Base-by-base conservation (phyloP, 2,113 vertebrate genomes). In the Brachyhypopomus occidentalis region DNA sequence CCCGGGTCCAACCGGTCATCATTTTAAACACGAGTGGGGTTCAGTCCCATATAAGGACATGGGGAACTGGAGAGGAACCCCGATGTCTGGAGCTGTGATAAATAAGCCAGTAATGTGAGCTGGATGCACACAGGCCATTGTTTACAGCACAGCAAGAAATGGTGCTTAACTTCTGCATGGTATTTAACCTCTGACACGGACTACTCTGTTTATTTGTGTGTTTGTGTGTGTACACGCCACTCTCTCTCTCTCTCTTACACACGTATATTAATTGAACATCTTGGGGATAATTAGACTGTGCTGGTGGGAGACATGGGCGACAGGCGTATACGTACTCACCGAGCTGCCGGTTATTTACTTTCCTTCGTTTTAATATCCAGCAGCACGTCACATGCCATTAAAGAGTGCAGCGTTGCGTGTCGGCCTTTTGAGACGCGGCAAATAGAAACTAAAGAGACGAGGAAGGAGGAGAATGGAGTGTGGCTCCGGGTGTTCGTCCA, bases 271-370 rank as follows among this genome's bases (percentile, higher is more conserved):
- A 71, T 64, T 48, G 41, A 41, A 78, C 78, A 83, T 70, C 78
- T 81, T 52, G 41, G 66, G 55, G 16, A 77, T 77, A 86, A 86
- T 86, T 86, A 84, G 45, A 48, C 59, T 58, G 27, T 73, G 75
- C 77, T 80, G 70, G 72, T 84, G 74, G 30, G 17, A 66, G 74
- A 83, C 73, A 81, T 77, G 72, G 76, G 77, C 48, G 60, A 72
- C 69, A 76, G 77, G 20, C 30, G 19, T 22, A n/a, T 22, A 63
- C 56, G n/a, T 56, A 45, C 30, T 58, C 45, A 74, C 23, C 17
- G 36, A 74, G 34, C 56, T 81, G 79, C 63, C 70, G 45, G 66
- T 59, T 77, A 70, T 63, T 48, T 80, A 22, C 55, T 75, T 72
- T 30, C 9, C 55, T 78, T 84, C 48, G 78, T 83, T 84, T 72